Conservation (phyloP, 1,140 invertebrate genomes). For the Papilio glaucus region DNA sequence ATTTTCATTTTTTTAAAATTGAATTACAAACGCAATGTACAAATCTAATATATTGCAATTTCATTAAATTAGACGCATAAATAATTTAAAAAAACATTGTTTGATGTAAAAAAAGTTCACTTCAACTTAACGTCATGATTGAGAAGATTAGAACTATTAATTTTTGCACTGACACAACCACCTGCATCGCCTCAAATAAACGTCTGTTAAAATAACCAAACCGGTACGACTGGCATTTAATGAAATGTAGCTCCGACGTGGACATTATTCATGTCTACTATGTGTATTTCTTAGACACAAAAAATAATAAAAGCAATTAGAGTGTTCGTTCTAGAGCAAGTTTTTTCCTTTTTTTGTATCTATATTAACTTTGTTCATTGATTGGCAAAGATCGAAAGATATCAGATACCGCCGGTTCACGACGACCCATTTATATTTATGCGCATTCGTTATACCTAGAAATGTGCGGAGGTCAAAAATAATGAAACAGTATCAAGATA, state of each 20-base stretch:
- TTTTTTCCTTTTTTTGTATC: constrained; percentile 49
- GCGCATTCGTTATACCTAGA: constrained; percentile 30
- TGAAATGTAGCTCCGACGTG: constrained; percentile 47
- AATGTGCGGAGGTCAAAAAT: constrained; percentile 29
- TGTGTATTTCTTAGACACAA: constrained; percentile 54
- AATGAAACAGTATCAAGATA: constrained; percentile 67
- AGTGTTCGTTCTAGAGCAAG: constrained; percentile 47
- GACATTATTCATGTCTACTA: constrained; percentile 55
- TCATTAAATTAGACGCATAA: not conserved
- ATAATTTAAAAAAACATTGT: not conserved
- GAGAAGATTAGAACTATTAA: constrained; percentile 28
- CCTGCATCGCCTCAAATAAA: constrained; percentile 32
- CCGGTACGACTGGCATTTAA: constrained; percentile 59
- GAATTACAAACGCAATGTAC: too few relatives aligned
- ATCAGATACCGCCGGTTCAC: constrained; percentile 15
- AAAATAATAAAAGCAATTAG: constrained; percentile 63
- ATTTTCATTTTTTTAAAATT: too few relatives aligned
- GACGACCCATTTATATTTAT: constrained; percentile 48
- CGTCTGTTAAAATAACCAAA: constrained; percentile 34
- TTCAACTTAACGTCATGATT: constrained; percentile 31
- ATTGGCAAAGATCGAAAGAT: constrained; percentile 62
- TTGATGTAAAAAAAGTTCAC: not conserved
- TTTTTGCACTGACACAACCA: constrained; percentile 30
- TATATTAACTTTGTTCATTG: constrained; percentile 54
- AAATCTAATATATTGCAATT: too few relatives aligned